Percentiles rank a stretch among this genome's conserved stretches.
phyloP scores from a whole-genome alignment of 2,888 invertebrate species.

The Xylota segnis region DNA sequence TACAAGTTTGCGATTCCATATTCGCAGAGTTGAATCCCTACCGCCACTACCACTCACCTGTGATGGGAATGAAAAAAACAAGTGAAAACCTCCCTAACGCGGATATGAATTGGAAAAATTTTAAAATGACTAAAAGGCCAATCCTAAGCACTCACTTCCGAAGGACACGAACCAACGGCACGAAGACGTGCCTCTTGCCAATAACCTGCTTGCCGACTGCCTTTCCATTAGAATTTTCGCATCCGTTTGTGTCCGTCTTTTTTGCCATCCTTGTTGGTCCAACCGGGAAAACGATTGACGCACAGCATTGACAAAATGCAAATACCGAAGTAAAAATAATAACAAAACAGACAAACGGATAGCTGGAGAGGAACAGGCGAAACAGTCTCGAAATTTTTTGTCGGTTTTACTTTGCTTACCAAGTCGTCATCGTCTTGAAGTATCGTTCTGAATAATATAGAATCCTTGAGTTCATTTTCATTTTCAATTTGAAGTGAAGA shows the following conservation, averaged over 20 bases:
- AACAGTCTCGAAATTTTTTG: neutral
- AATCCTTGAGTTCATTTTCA: slow-evolving; percentile 21
- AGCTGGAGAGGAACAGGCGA: neutral
- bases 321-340: neutral
- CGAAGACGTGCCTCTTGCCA: neutral
- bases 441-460: slow-evolving; percentile 19
- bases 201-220: neutral
- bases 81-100: neutral
- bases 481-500: neutral
- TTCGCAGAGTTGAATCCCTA: neutral
- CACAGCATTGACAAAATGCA: slow-evolving; percentile 6
- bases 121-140: slow-evolving; percentile 4
- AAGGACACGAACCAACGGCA: neutral
- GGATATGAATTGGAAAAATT: slow-evolving; percentile 2
- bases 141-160: slow-evolving; percentile 1
- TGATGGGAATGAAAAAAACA: slow-evolving; percentile 6
- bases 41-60: neutral
- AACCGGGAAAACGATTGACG: slow-evolving; percentile 9
- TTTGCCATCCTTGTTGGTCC: neutral
- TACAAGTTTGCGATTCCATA: neutral
- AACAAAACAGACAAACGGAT: neutral
- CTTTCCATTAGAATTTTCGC: slow-evolving; percentile 1
- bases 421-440: neutral
- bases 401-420: neutral
- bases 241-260: neutral